Evolutionary conservation across 1,140 invertebrate genomes (phyloP).

Genomic region (Chlorops oryzae): DNA sequence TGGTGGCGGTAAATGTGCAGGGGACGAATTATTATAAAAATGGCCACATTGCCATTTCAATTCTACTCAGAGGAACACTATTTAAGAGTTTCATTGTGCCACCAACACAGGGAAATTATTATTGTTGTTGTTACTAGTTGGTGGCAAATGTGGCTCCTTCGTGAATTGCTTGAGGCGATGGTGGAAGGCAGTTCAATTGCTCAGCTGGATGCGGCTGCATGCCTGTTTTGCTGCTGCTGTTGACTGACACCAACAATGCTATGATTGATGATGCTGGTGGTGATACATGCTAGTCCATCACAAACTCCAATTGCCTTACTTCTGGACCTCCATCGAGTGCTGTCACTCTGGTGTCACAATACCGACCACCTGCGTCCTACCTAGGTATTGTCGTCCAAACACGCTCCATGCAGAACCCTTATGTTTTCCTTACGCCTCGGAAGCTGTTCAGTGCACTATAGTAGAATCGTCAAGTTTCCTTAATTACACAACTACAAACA

Average conservation of each 20-base stretch:
- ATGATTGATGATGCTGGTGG: not conserved
- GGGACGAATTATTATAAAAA: not conserved
- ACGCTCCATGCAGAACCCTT: no score
- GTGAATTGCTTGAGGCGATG: constrained; percentile 18
- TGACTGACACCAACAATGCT: not conserved
- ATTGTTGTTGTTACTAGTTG: constrained; percentile 12
- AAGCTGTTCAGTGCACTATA: no score
- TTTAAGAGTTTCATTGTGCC: not conserved
- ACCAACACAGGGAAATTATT: not conserved
- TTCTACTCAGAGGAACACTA: not conserved
- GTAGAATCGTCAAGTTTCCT: no score
- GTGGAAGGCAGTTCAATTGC: constrained; percentile 25
- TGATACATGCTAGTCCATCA: not conserved
- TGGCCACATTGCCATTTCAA: constrained; percentile 2
- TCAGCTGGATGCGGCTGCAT: no score
- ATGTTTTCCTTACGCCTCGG: no score
- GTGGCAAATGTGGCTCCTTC: constrained; percentile 2
- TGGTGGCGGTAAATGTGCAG: not conserved
- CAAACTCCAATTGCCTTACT: not conserved
- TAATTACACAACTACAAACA: no score
- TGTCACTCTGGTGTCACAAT: no score
- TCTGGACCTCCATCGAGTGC: not conserved
- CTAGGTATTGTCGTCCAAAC: no score
- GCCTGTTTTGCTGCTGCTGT: not conserved
- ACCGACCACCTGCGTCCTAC: no score